phyloP scores from a whole-genome alignment of 2,888 invertebrate genomes.

The Epistrophe grossulariae region DNA sequence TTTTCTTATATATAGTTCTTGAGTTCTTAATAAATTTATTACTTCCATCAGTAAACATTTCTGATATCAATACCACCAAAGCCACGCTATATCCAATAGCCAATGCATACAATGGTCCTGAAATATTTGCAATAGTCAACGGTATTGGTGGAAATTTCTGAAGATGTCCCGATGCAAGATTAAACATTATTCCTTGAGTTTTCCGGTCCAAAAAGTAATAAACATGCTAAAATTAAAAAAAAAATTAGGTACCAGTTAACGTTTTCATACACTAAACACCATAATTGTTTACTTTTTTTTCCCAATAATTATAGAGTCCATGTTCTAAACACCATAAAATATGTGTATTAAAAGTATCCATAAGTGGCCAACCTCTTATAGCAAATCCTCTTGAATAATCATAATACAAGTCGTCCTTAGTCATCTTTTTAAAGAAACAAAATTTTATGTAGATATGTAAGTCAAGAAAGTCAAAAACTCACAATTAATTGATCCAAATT shows the following conservation, averaged over 20 bases:
- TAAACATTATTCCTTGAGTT: conserved; percentile 78
- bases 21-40: neutral
- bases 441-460: no score
- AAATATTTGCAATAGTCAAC: conserved; percentile 80
- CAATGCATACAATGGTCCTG: conserved; percentile 80
- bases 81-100: conserved; percentile 79
- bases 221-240: conserved; percentile 1
- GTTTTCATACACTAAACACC: neutral
- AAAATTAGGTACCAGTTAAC: neutral
- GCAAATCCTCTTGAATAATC: conserved; percentile 82
- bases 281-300: conserved; percentile 77
- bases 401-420: conserved; percentile 81
- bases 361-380: conserved; percentile 81
- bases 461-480: no score
- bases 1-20: neutral
- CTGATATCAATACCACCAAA: conserved; percentile 77
- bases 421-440: conserved; percentile 76
- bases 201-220: conserved; percentile 78
- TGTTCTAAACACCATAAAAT: conserved; percentile 80
- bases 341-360: conserved; percentile 80
- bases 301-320: conserved; percentile 81
- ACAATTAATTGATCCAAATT: conserved; percentile 81
- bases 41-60: conserved; percentile 71
- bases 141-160: conserved; percentile 79
- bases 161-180: conserved; percentile 78